Base-by-base conservation (phyloP, 2,888 invertebrate species). In the Nezara viridula region DNA sequence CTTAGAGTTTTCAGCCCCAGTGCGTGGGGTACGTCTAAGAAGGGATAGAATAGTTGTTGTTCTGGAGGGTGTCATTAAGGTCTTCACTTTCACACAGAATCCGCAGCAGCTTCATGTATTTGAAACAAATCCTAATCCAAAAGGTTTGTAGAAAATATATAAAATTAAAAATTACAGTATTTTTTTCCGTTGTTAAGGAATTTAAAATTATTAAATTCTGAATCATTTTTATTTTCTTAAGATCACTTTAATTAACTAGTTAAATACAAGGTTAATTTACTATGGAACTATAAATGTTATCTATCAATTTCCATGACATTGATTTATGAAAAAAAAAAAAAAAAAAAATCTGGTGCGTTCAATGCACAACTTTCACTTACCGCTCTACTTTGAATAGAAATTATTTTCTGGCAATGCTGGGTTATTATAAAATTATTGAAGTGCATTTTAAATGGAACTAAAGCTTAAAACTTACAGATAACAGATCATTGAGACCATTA, bases 11-110 rank as follows among this genome's bases (percentile, higher is more conserved):
- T 98, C 97, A 92, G 96, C 96, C 91, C 97, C 98, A 86, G 99
- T 99, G 0, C 96, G 97, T 92, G 97, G 97, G 90, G 98, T 99
- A 0, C 96, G 98, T 92, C 94, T 99, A 91, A 94, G 99, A 92
- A 95, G 99, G 92, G 99, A 99, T 93, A 95, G 98, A 91, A 99
- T 99, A 93, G 98, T 99, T 91, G 98, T 98, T 91, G 97, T 98
- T 90, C 94, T 98, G 92, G 98, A 98, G 93, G 97, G 97, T 90
- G 95, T 98, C 92, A 98, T 99, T 91, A 99, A 99, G 94, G 99
- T 99, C 19, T 99, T 97, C 92, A 98, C 99, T 90, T 99, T 99
- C 92, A 98, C 98, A 44, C 98, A 98, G 92, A 97, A 96, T 92
- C 99, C 99, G 10, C 97, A 98, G 92, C 96, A 98, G 93, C 93